Conservation (phyloP, 1,140 invertebrate genomes). For the Halotydeus destructor region DNA sequence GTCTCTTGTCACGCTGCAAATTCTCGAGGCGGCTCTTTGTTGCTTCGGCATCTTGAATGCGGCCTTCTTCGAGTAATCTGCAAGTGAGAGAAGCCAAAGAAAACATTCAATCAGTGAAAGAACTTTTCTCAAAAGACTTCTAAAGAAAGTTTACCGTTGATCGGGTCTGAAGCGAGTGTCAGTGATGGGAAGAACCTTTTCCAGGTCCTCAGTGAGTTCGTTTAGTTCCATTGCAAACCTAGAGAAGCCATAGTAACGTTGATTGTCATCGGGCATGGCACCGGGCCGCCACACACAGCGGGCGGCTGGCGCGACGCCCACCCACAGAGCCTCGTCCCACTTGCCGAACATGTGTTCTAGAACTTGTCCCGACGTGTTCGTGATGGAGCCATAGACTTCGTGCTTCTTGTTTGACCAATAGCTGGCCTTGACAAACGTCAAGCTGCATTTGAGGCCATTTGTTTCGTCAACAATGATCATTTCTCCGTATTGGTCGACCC, state of each 20-base stretch:
- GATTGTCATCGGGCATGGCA: conserved; percentile 53
- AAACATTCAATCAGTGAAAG: too few species aligned
- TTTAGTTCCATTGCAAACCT: conserved; percentile 65
- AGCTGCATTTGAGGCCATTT: conserved; percentile 43
- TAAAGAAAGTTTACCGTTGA: too few species aligned
- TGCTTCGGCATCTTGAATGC: conserved; percentile 43
- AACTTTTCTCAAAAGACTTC: too few species aligned
- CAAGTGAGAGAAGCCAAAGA: not conserved
- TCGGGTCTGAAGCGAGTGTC: conserved; percentile 44
- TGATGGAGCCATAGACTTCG: conserved; percentile 47
- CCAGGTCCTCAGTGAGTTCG: conserved; percentile 42
- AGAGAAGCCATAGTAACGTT: conserved; percentile 63
- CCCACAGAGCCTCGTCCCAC: conserved; percentile 60
- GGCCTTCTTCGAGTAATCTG: conserved; percentile 42
- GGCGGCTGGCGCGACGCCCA: conserved; percentile 43
- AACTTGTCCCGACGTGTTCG: conserved; percentile 33
- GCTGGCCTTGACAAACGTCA: conserved; percentile 58
- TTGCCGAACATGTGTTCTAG: conserved; percentile 46
- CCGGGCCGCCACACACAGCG: conserved; percentile 54
- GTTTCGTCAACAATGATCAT: conserved; percentile 37
- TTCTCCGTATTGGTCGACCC: conserved; percentile 70
- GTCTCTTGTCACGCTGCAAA: conserved; percentile 40
- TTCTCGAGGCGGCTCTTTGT: conserved; percentile 45
- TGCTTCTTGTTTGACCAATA: conserved; percentile 55
- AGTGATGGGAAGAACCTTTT: conserved; percentile 41